Conservation (phyloP, 35 echinoderm and acorn worm species). For the Lytechinus variegatus region DNA sequence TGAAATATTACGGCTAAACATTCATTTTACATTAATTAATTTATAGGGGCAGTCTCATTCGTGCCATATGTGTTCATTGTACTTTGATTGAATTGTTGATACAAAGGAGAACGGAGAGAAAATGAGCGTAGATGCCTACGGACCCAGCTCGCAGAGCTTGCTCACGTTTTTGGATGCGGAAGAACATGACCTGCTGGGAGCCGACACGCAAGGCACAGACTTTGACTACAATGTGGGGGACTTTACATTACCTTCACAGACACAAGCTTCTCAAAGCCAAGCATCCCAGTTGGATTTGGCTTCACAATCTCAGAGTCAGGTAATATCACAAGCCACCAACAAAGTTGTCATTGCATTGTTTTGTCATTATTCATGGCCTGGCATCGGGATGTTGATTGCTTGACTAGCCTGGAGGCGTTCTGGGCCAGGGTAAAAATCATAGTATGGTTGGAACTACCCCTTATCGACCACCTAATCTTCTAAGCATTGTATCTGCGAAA, state of each 20-base stretch:
- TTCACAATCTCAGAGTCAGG: conserved; percentile 89
- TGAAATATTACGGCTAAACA: background rate
- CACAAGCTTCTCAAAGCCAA: conserved; percentile 92
- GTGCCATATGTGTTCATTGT: background rate
- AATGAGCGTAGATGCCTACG: conserved; percentile 98
- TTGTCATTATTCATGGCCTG: no score
- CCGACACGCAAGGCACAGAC: conserved; percentile 96
- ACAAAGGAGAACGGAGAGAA: background rate
- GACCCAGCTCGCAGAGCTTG: conserved; percentile 94
- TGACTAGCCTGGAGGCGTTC: no score
- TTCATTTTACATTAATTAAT: background rate
- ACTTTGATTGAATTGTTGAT: background rate
- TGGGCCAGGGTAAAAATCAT: no score
- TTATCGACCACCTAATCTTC: no score
- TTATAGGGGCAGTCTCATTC: background rate
- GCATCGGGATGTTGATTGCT: no score
- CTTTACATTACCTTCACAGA: conserved; percentile 94
- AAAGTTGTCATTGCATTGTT: background rate
- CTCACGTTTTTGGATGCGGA: conserved; percentile 93
- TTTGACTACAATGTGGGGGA: conserved; percentile 89
- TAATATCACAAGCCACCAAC: conserved; percentile 26
- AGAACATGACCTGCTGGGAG: conserved; percentile 83
- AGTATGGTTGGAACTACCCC: no score
- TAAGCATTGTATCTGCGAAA: no score
- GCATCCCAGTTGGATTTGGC: conserved; percentile 86